Conservation (phyloP, 2,113 vertebrate species). For the Catharus fuscescens region DNA sequence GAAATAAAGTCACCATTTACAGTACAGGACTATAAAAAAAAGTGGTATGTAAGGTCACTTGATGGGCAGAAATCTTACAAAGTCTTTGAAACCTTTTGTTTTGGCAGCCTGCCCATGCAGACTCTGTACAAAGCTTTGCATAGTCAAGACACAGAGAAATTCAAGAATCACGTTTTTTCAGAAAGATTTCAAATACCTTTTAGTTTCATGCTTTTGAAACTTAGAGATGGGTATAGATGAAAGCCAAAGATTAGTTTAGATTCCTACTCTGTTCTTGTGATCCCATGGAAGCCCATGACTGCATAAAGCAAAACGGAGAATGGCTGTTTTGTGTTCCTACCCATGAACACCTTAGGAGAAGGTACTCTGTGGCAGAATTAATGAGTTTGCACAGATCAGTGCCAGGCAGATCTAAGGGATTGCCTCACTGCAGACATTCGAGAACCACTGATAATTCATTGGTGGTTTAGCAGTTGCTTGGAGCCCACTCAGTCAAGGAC, state of each 20-base stretch:
- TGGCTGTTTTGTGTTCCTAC: neutral
- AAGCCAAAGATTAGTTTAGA: neutral
- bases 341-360: neutral
- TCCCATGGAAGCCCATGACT: neutral
- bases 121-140: neutral
- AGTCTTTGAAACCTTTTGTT: neutral
- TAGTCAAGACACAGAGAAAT: neutral
- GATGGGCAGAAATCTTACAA: neutral
- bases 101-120: neutral
- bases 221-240: neutral
- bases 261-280: neutral
- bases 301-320: neutral
- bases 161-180: neutral
- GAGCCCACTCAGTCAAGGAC: neutral
- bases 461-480: neutral
- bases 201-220: neutral
- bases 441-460: no score
- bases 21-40: neutral
- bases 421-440: neutral
- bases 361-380: neutral
- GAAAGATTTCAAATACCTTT: neutral
- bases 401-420: neutral
- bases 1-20: neutral
- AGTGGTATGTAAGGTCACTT: fast-evolving
- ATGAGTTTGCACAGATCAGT: neutral